Conservation (phyloP, 2,797 vertebrate genomes). For the Squalus acanthias region DNA sequence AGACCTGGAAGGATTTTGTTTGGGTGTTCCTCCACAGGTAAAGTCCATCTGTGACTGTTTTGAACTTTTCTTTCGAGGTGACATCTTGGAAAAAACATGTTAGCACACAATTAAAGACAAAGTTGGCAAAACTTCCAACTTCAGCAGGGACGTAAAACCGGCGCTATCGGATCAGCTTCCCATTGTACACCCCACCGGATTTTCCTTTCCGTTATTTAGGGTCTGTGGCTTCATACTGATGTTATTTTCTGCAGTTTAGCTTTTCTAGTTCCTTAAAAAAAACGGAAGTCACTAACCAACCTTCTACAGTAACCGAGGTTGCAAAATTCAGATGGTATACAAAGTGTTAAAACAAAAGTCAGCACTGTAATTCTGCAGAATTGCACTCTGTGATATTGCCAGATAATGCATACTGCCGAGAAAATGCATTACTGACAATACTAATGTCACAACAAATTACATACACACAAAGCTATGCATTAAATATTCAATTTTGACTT, state of each 20-base stretch:
- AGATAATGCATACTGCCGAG: neutral
- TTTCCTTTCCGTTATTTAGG: neutral
- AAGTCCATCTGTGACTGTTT: neutral
- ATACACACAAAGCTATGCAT: neutral
- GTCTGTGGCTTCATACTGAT: neutral
- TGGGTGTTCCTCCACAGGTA: neutral
- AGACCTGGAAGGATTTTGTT: neutral
- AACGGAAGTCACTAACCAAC: neutral
- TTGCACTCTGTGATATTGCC: neutral
- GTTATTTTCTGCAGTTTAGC: neutral
- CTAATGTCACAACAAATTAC: neutral
- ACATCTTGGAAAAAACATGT: neutral
- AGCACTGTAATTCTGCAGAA: conserved; percentile 13
- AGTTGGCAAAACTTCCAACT: neutral
- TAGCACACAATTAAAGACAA: neutral
- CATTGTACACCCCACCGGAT: neutral
- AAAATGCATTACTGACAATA: neutral
- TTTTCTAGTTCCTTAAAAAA: neutral
- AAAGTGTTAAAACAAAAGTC: neutral
- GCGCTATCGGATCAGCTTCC: neutral
- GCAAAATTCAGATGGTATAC: neutral
- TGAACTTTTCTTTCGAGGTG: neutral
- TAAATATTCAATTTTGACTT: neutral
- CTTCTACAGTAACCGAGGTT: neutral
- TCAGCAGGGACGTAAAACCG: neutral